A percentile compares a stretch with the other conserved stretches of the same genome.
Evolutionary conservation across 2,888 invertebrate species (phyloP).

Genomic region (Synanthedon vespiformis): DNA sequence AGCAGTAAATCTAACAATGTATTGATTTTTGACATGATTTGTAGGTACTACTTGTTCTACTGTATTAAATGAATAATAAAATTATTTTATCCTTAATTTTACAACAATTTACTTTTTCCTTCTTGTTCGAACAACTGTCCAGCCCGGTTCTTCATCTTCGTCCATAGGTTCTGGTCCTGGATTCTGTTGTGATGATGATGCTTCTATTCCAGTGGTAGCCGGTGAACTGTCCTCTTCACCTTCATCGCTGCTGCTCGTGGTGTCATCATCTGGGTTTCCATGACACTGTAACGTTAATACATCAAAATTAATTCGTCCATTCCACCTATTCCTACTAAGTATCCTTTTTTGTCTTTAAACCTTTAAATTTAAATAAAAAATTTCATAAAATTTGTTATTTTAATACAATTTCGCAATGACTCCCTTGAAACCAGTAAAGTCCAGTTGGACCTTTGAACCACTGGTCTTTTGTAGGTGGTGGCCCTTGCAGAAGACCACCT

Average conservation of each 20-base stretch:
- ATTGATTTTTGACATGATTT: not conserved
- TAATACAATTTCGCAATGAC: too few species aligned
- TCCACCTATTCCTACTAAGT: too few species aligned
- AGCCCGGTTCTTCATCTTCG: constrained; percentile 73
- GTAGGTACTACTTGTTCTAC: not conserved
- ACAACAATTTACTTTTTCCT: constrained; percentile 51
- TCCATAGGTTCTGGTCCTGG: constrained; percentile 30
- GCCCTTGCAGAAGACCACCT: too few species aligned
- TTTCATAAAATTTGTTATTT: not conserved
- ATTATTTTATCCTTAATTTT: not conserved
- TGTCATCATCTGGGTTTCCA: constrained; percentile 60
- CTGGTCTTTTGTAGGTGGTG: too few species aligned
- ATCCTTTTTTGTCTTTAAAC: too few species aligned
- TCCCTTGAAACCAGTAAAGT: too few species aligned
- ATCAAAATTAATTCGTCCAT: not conserved
- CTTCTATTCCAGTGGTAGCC: constrained; percentile 5
- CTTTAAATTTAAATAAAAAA: too few species aligned
- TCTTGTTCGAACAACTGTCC: constrained; percentile 73
- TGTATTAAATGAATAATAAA: not conserved
- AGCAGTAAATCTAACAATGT: not conserved
- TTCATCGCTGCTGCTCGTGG: constrained; percentile 51
- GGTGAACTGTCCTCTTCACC: constrained; percentile 24
- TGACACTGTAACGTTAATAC: constrained; percentile 30
- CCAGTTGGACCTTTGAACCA: too few species aligned
- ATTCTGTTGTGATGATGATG: constrained; percentile 24